Base-by-base conservation (phyloP, 2,113 vertebrate genomes). In the Albula glossodonta region DNA sequence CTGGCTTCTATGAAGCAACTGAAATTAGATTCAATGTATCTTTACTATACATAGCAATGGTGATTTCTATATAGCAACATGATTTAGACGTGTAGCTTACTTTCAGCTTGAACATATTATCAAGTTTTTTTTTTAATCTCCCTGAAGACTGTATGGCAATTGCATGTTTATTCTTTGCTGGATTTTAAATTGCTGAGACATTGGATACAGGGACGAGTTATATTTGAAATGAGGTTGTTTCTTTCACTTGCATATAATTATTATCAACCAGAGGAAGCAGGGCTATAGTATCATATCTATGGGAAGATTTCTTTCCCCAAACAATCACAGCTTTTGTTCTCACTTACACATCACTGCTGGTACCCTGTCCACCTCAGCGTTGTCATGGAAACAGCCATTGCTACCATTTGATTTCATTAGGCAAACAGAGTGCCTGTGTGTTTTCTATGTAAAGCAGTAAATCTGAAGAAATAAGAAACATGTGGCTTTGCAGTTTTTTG, bases 351-450 rank as follows among this genome's bases (percentile, higher is more conserved):
- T 86, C 41, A 9, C 81, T 78, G 52, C 81, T 56, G 85, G 85
- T 86, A 78, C 81, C 41, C 70, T 13, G 12, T 31, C 66, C 85
- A 66, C 81, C 66, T 57, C 70, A 1, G 25, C 12, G 51, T 86
- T 51, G 81, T 60, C 81, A 86, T 86, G 52, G 85, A 66, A 86
- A 86, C 85, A 82, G 51, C 81, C 66, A 78, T 70, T 51, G 48
- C 51, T 81, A 78, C 85, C 85, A 86, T 86, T 86, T 86, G 66
- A 86, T 81, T 86, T 86, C 85, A 86, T 86, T 86, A 86, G 81
- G 41, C 85, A 56, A 78, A 78, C 25, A 77, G 80, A 83, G 25
- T 52, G 79, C 63, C 81, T 56, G 51, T 83, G 85, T 56, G 13
- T 86, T 57, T 57, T 22, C 66, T 25, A n/a, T 17, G 66, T 77